These are phyloP conservation scores for Drosophila seclusa DNA, from an alignment of 2,888 invertebrate species.

Conservation along the genomic window DNA sequence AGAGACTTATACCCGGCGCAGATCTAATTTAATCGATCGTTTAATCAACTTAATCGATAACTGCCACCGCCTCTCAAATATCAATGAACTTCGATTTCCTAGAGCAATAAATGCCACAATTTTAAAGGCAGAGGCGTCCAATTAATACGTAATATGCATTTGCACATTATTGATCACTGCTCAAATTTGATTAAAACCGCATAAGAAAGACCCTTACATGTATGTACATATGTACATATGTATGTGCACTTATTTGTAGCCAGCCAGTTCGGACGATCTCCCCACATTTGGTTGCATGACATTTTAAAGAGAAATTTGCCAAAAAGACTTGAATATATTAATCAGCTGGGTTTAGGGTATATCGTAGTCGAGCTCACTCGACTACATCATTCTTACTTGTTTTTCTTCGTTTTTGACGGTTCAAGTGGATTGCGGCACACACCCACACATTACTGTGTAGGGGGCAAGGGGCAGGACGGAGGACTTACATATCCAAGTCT, in stretches of 20 bases:
- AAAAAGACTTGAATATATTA: not conserved
- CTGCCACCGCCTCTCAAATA: not conserved
- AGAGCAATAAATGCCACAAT: not conserved
- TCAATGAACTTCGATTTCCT: not conserved
- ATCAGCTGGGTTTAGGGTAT: not conserved
- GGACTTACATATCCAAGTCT: slow-evolving; percentile 27
- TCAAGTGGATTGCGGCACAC: slow-evolving; percentile 52
- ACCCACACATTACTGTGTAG: slow-evolving; percentile 6
- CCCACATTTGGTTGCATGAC: not conserved
- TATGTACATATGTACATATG: not conserved
- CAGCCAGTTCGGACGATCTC: not conserved
- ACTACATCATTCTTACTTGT: not conserved
- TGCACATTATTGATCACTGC: not conserved
- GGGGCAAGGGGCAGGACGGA: not conserved
- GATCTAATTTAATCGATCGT: no score
- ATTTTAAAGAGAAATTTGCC: not conserved
- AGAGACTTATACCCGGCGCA: not conserved
- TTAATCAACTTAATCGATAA: not conserved
- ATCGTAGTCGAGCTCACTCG: not conserved
- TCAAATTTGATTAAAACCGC: not conserved
- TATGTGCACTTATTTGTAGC: not conserved
- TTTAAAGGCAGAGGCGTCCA: not conserved
- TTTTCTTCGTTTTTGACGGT: slow-evolving; percentile 21
- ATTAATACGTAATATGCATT: not conserved
- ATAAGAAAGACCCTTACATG: not conserved